Conservation (phyloP, 2,888 invertebrate species). For the Polymixis lichenea region DNA sequence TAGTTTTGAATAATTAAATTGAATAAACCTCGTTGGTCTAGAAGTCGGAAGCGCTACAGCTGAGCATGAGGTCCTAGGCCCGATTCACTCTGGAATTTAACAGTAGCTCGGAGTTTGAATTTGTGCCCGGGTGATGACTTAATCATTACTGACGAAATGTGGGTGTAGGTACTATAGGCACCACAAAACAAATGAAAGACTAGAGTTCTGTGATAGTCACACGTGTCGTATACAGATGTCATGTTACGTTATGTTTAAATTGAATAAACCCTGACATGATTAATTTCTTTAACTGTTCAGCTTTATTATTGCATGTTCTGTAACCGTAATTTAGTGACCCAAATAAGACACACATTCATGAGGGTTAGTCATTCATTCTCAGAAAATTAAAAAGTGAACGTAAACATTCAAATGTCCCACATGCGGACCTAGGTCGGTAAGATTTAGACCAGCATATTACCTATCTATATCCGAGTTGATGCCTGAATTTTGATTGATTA, state of each 20-base stretch:
- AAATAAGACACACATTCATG: background rate
- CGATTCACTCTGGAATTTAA: background rate
- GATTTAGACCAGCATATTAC: background rate
- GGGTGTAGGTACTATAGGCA: too few species aligned
- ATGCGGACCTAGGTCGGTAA: background rate
- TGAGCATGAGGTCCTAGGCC: background rate
- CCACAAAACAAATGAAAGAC: too few species aligned
- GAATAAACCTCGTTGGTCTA: background rate
- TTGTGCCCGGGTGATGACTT: too few species aligned
- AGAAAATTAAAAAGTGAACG: background rate
- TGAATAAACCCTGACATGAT: background rate
- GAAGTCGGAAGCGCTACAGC: background rate
- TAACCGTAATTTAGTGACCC: background rate
- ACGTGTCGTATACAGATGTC: too few species aligned
- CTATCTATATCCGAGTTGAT: background rate
- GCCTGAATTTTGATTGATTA: background rate
- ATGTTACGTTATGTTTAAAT: background rate
- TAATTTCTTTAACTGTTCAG: slow-evolving; percentile 1
- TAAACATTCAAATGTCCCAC: too few species aligned
- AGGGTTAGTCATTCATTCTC: slow-evolving; percentile 8
- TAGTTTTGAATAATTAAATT: background rate
- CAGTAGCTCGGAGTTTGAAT: background rate
- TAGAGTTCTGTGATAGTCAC: too few species aligned
- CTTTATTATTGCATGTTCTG: slow-evolving; percentile 6
- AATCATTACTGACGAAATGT: too few species aligned